Evolutionary conservation across 2,888 invertebrate species (phyloP), one percentile per base, ranked within the genome.

Genomic region (Isotomurus palustris): DNA sequence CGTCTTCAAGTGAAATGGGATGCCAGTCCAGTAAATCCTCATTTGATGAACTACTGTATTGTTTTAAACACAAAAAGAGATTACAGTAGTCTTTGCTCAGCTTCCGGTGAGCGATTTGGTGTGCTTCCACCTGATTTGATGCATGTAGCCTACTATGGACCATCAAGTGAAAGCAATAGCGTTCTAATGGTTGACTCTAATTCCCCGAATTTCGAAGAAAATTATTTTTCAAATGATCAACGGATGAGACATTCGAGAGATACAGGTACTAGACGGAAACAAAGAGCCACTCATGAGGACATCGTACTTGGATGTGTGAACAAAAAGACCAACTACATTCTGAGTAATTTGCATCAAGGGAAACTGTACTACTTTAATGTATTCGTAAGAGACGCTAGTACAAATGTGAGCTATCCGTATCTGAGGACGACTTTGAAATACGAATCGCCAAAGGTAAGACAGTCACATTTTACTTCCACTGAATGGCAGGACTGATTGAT

Each of bases 311-410:
- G 76, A 10, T 81, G 81, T 69, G 77, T 81, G 1, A 79, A 78
- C 19, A 72, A 73, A 12, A 77, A 76, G 62, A 81, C 78, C 1
- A 77, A 78, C 66, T 79, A 78, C 71, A 78, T 78, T 10, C 73
- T 80, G 55, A 73, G 74, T 36, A 75, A 78, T 58, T 72, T 80
- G 22, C 74, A 75, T 54, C 75, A 76, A 27, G 79, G 78, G 19
- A 75, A 72, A 62, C 72, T 73, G 25, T 83, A 82, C 71, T 79
- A 76, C 71, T 76, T 82, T 53, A 78, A 81, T 71, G 75, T 82
- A 19, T 82, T 81, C 72, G 79, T 80, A 2, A 75, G 78, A 22
- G 79, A 81, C 68, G 75, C 72, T 43, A 73, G 74, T 40, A 79
- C 80, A 4, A 79, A 80, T 63, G 74, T 79, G 29, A 79, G 79